phyloP scores from a whole-genome alignment of 2,113 vertebrate species.

The Microcebus tavaratra region DNA sequence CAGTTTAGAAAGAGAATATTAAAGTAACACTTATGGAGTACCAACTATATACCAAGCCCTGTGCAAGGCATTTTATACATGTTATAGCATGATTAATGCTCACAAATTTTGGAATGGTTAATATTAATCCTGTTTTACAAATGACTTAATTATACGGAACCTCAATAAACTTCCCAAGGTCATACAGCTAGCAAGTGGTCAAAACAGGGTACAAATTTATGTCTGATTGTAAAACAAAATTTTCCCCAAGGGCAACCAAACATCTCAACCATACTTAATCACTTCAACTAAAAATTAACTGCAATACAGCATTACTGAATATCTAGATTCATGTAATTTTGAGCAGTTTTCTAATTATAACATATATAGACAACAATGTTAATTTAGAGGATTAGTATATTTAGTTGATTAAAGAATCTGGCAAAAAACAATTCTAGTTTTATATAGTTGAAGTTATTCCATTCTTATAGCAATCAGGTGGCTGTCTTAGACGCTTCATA shows the following conservation, averaged over 20 bases:
- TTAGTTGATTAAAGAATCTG: conserved; percentile 9
- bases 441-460: not conserved
- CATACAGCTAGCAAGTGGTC: not conserved
- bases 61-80: not conserved
- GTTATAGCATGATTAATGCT: not conserved
- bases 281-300: not conserved
- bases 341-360: not conserved
- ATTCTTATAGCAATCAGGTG: not conserved
- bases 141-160: too few relatives aligned
- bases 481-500: not conserved
- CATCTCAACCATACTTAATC: not conserved
- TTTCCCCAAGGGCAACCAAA: not conserved
- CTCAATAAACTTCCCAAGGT: not conserved
- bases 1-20: not conserved
- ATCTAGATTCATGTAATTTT: not conserved
- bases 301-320: not conserved
- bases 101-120: not conserved
- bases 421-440: conserved; percentile 20
- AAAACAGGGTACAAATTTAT: not conserved
- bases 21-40: not conserved
- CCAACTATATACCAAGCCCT: not conserved
- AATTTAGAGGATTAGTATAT: conserved; percentile 12
- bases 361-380: not conserved
- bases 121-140: conserved; percentile 40
- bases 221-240: not conserved